Base-by-base conservation (phyloP, 2,113 vertebrate genomes). In the Heterocephalus glaber region DNA sequence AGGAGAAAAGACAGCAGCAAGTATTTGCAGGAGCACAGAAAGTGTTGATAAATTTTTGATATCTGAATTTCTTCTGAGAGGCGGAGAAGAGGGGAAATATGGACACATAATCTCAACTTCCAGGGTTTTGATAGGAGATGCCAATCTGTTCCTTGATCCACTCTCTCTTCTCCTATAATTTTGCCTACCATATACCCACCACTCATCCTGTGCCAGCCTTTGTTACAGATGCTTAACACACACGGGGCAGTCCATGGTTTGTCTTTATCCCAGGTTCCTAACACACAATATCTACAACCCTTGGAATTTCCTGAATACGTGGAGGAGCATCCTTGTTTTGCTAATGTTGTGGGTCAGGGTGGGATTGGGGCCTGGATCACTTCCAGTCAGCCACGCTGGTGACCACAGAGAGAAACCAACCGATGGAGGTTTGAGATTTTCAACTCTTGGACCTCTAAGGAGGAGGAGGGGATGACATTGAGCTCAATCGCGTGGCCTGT, bases 301-400 rank as follows among this genome's bases (percentile, higher is more conserved):
- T 56, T 5, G 9, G 84, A 52, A 60, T 38, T 58, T 88, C 49
- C 44, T 7, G 4, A n/a, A 24, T 2, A 30, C 52, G 0, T 56
- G 54, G 7, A 4, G 3, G 10, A 11, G 10, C 6, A 1, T 17
- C 49, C 58, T 52, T 60, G 26, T 66, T 20, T 68, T 52, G 41
- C 10, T 60, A 20, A 77, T 52, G 49, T 63, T 4, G 2, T 26
- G 30, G 17, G 6, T 58, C 28, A 0, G 5, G 66, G 56, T 33
- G 19, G 13, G 26, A 7, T 3, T 28, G 44, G 33, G 2, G 4
- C 44, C 44, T 7, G 9, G 0, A 6, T 2, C 9, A 2, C 56
- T 47, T 74, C 38, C 17, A 20, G 22, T 56, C 22, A 30, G 22
- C 56, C 0, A 4, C 47, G 3, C n/a, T 19, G 44, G 8, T 88